phyloP scores from a whole-genome alignment of 1,140 invertebrate genomes.

The Drosophila pallidifrons region DNA sequence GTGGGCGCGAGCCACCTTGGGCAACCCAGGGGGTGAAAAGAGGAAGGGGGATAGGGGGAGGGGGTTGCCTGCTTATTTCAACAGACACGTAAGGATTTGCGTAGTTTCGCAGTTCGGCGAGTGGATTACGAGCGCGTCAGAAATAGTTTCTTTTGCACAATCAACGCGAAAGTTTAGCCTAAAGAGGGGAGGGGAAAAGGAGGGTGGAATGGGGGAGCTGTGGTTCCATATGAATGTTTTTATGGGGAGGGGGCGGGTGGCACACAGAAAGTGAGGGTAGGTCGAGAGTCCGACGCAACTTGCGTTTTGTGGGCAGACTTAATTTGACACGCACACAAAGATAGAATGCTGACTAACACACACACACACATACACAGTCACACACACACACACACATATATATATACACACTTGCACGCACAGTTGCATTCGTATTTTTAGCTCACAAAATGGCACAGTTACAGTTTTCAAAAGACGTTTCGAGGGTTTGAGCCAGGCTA shows the following conservation, averaged over 20 bases:
- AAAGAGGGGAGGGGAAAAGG: neutral
- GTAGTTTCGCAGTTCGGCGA: constrained; percentile 47
- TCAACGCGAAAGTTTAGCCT: constrained; percentile 28
- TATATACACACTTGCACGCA: constrained; percentile 33
- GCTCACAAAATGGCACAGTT: constrained; percentile 61
- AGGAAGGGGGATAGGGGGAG: neutral
- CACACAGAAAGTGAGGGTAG: constrained; percentile 1
- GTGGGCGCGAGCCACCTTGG: constrained; percentile 65
- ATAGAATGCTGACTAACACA: neutral
- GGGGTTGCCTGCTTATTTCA: constrained; percentile 54
- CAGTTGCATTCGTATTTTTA: constrained; percentile 62
- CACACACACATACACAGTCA: neutral
- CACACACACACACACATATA: constrained; percentile 9
- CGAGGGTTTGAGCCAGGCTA: neutral
- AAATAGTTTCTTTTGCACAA: constrained; percentile 71
- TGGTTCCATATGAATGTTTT: too few relatives aligned
- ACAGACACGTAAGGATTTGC: constrained; percentile 77
- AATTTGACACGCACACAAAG: constrained; percentile 55
- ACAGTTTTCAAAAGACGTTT: constrained; percentile 47
- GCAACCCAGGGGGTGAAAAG: neutral
- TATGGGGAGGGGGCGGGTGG: neutral
- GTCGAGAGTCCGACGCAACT: constrained; percentile 47
- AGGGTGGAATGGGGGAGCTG: neutral
- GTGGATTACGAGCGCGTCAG: constrained; percentile 54
- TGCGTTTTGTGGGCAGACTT: constrained; percentile 71